phyloP scores from a whole-genome alignment of 2,113 vertebrate species.

The Colius striatus region DNA sequence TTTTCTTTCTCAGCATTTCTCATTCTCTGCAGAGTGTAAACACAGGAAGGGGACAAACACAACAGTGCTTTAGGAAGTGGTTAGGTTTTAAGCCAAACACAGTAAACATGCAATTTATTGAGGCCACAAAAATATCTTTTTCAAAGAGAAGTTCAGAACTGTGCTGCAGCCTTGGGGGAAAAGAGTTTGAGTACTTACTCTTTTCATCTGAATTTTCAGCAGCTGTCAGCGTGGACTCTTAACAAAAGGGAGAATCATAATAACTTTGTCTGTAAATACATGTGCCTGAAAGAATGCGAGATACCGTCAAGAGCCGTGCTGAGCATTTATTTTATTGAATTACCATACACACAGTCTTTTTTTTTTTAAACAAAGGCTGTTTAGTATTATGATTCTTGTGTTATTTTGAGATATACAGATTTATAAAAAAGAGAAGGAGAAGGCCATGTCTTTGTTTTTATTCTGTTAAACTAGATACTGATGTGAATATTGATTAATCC shows the following conservation, averaged over 20 bases:
- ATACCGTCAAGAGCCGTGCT: not conserved
- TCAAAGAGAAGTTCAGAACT: not conserved
- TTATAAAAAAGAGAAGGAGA: not conserved
- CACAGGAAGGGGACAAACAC: not conserved
- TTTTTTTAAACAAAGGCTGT: not conserved
- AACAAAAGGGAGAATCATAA: not conserved
- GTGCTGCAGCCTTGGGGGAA: not conserved
- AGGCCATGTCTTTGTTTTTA: not conserved
- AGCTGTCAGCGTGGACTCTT: not conserved
- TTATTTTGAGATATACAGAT: not conserved
- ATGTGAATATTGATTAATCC: not conserved
- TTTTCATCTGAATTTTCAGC: not conserved
- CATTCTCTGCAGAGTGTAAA: not conserved
- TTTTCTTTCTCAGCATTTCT: not conserved
- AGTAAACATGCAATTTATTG: not conserved
- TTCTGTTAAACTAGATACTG: not conserved
- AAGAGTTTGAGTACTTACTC: not conserved
- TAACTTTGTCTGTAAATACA: not conserved
- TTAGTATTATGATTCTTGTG: not conserved
- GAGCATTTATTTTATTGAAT: not conserved
- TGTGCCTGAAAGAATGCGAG: not conserved
- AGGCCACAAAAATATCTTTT: not conserved
- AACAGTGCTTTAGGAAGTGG: not conserved
- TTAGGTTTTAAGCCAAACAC: conserved; percentile 31
- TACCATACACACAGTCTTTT: not conserved